Evolutionary conservation across 1,140 invertebrate genomes (phyloP).

Genomic region (Brachionus rubens): DNA sequence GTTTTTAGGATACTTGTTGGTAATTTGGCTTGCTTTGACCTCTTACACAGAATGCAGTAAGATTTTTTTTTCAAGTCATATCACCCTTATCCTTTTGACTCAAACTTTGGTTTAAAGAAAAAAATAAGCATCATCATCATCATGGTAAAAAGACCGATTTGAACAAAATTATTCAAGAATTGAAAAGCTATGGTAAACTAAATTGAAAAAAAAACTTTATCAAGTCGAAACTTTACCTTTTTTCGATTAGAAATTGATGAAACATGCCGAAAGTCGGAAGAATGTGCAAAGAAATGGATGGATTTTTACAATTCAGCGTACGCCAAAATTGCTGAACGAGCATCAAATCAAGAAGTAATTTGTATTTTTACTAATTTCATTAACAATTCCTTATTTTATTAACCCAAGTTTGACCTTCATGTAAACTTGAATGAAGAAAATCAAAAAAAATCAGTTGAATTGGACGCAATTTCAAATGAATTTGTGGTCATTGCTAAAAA

Average conservation of each 20-base stretch:
- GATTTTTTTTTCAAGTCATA: background rate
- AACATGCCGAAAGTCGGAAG: background rate
- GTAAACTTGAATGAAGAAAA: background rate
- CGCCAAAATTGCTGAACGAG: background rate
- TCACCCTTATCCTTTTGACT: no score
- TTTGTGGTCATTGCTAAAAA: background rate
- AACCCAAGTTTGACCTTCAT: background rate
- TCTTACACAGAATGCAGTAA: background rate
- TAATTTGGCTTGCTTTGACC: background rate
- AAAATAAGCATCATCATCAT: background rate
- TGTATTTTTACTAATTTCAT: background rate
- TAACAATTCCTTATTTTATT: background rate
- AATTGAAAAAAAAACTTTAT: background rate
- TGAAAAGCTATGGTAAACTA: background rate
- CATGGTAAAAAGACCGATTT: background rate
- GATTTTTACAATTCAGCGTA: background rate
- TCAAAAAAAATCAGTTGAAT: background rate
- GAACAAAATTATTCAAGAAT: background rate
- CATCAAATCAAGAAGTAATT: background rate
- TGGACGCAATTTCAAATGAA: background rate
- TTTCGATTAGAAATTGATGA: constrained; percentile 7
- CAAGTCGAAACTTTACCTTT: background rate
- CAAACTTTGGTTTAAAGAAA: no score
- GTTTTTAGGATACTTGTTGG: background rate
- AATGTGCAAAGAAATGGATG: background rate